Evolutionary conservation across 2,797 vertebrate genomes (phyloP), one percentile per base, ranked within the genome.

Genomic region (Gymnoscopelus braueri): DNA sequence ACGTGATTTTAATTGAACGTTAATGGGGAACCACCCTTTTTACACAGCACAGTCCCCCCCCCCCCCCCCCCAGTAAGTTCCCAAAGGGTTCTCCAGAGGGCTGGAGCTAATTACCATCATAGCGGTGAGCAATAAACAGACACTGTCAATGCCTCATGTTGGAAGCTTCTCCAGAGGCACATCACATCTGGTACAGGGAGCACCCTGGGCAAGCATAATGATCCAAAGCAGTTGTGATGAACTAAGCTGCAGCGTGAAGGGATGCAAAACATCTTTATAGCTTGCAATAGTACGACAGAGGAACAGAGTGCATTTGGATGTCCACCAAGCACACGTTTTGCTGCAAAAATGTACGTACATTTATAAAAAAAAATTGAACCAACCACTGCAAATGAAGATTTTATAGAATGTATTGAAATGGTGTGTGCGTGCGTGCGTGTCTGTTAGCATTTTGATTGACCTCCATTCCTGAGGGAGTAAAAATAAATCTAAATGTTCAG

Each of bases 71-170:
- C 15, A 65, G 52, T 60, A n/a, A 59, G 39, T 50, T 73, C 71
- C 72, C 74, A 50, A 60, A 65, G 64, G 69, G 12, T 73, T 67
- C 67, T 57, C 70, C 75, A 58, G 52, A 19, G 70, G 32, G 6
- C 63, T 71, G 15, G 64, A 72, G 74, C 69, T 82, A 80, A 89
- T 89, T 88, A 88, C 47, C 66, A 67, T 69, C 53, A n/a, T n/a
- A 59, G 76, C 58, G 67, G 80, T 59, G 72, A 74, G 75, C 67
- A 75, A 57, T 75, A 65, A 67, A 75, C 69, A 55, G 60, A 24
- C 14, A 48, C 64, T 72, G 77, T 75, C 79, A 77, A 62, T 2
- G 57, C 62, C 51, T 39, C 63, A 69, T 71, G 71, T 69, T 49
- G 3, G 62, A 75, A 60, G 79, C 52, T 71, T 63, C 29, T 23